A percentile compares a stretch with the other conserved stretches of the same genome.
Evolutionary conservation across 1,140 invertebrate genomes (phyloP).

Genomic region (Ceratina calcarata): DNA sequence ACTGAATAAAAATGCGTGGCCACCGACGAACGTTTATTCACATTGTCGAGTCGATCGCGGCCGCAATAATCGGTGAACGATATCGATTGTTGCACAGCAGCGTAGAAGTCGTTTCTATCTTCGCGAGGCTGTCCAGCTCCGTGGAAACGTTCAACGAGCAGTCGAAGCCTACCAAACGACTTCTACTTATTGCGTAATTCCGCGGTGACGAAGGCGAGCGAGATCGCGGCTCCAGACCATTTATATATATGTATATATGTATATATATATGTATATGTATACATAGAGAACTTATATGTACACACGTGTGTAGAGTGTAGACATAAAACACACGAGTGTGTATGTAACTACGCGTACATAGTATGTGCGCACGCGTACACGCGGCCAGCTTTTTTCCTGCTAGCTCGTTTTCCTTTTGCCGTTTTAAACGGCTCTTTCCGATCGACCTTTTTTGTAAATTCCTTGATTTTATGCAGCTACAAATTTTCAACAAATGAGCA

Average conservation of each 20-base stretch:
- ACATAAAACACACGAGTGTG: not conserved
- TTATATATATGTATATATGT: slow-evolving; percentile 62
- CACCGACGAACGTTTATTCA: too few relatives aligned
- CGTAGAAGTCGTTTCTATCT: slow-evolving; percentile 25
- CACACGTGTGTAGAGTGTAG: not conserved
- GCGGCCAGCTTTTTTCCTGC: slow-evolving; percentile 44
- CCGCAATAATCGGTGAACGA: not conserved
- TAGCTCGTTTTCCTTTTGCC: slow-evolving; percentile 45
- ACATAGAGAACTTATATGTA: not conserved
- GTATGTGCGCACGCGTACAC: not conserved
- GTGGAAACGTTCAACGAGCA: slow-evolving; percentile 66
- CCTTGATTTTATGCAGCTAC: slow-evolving; percentile 10
- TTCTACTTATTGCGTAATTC: slow-evolving; percentile 79
- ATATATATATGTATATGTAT: not conserved
- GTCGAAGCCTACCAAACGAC: slow-evolving; percentile 73
- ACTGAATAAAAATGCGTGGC: too few relatives aligned
- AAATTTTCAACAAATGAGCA: slow-evolving; percentile 51
- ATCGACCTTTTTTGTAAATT: slow-evolving; percentile 45
- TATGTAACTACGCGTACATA: not conserved
- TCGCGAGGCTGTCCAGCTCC: slow-evolving; percentile 61
- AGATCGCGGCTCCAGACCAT: slow-evolving; percentile 76
- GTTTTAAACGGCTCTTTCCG: slow-evolving; percentile 37
- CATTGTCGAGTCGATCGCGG: not conserved
- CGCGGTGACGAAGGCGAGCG: slow-evolving; percentile 77
- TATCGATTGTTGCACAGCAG: not conserved